Percentiles rank a stretch among this genome's conserved stretches.
Conservation (phyloP, 2,113 vertebrate genomes). For the Orcinus orca region DNA sequence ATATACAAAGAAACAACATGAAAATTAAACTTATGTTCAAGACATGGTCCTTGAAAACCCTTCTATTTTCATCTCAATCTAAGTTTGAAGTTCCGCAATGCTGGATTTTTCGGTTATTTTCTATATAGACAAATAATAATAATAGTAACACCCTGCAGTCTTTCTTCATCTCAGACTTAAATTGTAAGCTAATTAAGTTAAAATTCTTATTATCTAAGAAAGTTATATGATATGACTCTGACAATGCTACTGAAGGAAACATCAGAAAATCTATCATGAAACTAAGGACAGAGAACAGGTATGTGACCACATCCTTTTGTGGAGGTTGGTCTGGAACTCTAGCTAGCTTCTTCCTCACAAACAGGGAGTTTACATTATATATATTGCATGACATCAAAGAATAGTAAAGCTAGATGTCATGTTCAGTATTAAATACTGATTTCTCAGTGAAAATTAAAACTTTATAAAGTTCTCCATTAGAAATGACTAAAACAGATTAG, state of each 20-base stretch:
- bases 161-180: slow-evolving; percentile 22
- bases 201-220: background rate
- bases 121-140: background rate
- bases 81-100: background rate
- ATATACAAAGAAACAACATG: background rate
- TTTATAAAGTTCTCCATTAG: background rate
- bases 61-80: background rate
- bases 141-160: background rate
- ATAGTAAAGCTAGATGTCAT: background rate
- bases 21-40: background rate
- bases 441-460: slow-evolving; percentile 1
- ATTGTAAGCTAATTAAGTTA: background rate
- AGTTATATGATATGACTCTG: background rate
- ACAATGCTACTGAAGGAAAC: background rate
- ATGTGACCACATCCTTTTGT: background rate
- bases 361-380: background rate
- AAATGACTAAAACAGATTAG: background rate
- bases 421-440: slow-evolving; percentile 1
- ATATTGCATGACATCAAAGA: background rate
- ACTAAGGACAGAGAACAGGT: background rate
- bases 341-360: background rate
- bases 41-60: background rate
- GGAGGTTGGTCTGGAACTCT: background rate
- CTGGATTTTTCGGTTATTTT: background rate
- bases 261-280: background rate